Evolutionary conservation across 2,113 vertebrate genomes (phyloP).

Genomic region (Otis tarda): DNA sequence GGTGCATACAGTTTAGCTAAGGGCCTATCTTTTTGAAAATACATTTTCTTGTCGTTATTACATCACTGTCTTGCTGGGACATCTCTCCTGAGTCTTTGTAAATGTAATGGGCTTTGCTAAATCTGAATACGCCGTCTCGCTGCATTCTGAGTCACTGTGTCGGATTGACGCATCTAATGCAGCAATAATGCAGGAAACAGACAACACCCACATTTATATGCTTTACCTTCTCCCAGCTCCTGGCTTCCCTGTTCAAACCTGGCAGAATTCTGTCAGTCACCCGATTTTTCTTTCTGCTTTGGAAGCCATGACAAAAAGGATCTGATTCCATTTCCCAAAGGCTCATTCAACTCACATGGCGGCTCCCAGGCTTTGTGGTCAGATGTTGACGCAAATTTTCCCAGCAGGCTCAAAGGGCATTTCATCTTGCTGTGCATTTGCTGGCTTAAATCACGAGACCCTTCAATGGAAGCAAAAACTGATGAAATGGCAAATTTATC

Average conservation of each 20-base stretch:
- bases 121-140: not conserved
- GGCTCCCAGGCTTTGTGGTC: not conserved
- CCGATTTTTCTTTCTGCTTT: not conserved
- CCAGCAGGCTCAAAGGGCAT: not conserved
- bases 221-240: not conserved
- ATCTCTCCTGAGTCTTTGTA: slow-evolving; percentile 42
- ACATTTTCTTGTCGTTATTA: slow-evolving; percentile 58
- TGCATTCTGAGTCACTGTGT: not conserved
- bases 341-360: not conserved
- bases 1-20: slow-evolving; percentile 51
- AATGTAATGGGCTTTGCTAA: slow-evolving; percentile 2
- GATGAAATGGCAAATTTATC: not conserved
- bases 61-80: slow-evolving; percentile 59
- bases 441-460: not conserved
- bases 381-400: not conserved
- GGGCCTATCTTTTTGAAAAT: slow-evolving; percentile 42
- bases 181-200: not conserved
- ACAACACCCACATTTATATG: not conserved
- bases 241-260: not conserved
- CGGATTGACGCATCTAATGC: not conserved
- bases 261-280: not conserved
- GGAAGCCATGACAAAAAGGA: not conserved
- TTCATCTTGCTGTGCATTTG: not conserved
- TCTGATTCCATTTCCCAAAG: not conserved
- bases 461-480: not conserved